Percentiles rank a stretch among this genome's conserved stretches.
Evolutionary conservation across 2,888 invertebrate genomes (phyloP).

Genomic region (Xestoiulus laeticollis): DNA sequence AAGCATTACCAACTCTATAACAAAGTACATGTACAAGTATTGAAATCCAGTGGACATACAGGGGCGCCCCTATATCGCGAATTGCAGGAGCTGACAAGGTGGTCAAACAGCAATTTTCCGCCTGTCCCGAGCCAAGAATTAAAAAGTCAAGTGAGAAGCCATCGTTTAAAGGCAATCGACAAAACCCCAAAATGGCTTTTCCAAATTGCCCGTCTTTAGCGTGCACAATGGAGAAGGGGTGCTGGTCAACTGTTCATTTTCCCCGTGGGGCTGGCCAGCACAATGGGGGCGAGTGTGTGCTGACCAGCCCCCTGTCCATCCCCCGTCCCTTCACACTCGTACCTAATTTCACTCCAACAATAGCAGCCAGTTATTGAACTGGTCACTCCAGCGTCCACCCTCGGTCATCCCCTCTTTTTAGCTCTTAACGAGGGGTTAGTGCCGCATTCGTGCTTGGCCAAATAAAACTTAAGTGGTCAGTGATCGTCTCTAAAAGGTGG

Average conservation of each 20-base stretch:
- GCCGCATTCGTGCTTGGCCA: slow-evolving; percentile 12
- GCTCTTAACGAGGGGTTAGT: slow-evolving; percentile 13
- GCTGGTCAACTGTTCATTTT: slow-evolving; percentile 8
- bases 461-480: slow-evolving; percentile 15
- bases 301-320: too few relatives aligned
- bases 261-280: neutral
- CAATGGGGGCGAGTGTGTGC: neutral
- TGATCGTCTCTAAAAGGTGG: slow-evolving; percentile 26
- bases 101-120: slow-evolving; percentile 10
- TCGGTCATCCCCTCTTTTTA: slow-evolving; percentile 17
- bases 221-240: slow-evolving; percentile 17
- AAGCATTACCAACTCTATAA: too few relatives aligned
- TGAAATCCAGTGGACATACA: neutral
- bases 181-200: slow-evolving; percentile 24
- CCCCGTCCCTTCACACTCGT: neutral
- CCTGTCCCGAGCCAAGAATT: slow-evolving; percentile 4
- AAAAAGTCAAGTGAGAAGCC: slow-evolving; percentile 17
- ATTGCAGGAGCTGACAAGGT: neutral
- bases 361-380: slow-evolving; percentile 10
- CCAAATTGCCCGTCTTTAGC: neutral
- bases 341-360: slow-evolving; percentile 26
- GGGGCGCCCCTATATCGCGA: neutral
- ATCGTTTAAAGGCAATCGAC: neutral
- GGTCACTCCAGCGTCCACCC: neutral
- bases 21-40: too few relatives aligned